Conservation (phyloP, 1,140 invertebrate species). For the Gonioctena quinquepunctata region DNA sequence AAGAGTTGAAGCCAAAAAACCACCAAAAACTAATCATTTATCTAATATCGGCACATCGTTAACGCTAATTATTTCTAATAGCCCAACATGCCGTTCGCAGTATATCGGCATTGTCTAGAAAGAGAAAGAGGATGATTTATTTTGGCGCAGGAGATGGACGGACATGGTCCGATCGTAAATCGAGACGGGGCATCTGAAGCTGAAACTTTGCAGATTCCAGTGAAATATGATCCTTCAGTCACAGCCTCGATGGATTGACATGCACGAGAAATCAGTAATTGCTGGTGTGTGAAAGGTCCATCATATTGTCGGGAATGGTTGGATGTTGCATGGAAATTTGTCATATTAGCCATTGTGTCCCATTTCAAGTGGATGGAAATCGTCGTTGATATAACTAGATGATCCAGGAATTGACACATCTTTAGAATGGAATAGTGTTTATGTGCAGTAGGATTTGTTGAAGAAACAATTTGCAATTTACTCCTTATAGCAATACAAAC, state of each 20-base stretch:
- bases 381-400: no score
- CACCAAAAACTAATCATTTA: background rate
- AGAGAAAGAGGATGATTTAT: conserved; percentile 28
- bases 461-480: no score
- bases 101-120: background rate
- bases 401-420: no score
- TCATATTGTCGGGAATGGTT: no score
- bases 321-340: no score
- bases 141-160: conserved; percentile 21
- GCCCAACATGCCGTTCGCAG: background rate
- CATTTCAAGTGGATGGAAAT: no score
- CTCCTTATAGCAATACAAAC: no score
- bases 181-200: conserved; percentile 40
- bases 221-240: conserved; percentile 52
- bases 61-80: conserved; percentile 17
- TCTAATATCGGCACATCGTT: background rate
- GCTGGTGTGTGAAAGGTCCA: conserved; percentile 25
- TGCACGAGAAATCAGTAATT: conserved; percentile 49
- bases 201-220: conserved; percentile 46
- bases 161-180: conserved; percentile 45
- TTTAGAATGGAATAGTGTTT: no score
- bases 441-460: no score
- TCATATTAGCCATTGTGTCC: no score
- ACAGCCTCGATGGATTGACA: conserved; percentile 41
- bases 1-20: background rate